phyloP scores from a whole-genome alignment of 2,797 vertebrate genomes.

The Acrossocheilus wenchowensis region DNA sequence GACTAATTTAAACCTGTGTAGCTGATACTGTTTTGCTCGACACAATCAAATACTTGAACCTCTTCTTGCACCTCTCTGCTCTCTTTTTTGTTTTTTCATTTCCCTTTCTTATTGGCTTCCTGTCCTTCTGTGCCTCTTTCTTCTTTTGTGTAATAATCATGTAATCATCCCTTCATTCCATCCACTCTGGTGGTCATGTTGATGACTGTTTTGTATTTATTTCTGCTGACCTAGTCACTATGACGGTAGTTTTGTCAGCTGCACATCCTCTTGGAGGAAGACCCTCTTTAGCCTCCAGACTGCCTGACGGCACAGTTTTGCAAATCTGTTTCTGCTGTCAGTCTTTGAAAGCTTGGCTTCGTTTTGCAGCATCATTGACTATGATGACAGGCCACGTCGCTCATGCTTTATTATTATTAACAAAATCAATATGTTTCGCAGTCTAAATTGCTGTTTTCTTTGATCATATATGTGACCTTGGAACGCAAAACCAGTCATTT shows the following conservation, averaged over 20 bases:
- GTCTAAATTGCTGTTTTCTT: background rate
- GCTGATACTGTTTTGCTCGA: no score
- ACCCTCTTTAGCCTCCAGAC: constrained; percentile 58
- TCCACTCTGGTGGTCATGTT: constrained; percentile 10
- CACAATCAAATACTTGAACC: background rate
- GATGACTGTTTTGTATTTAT: constrained; percentile 17
- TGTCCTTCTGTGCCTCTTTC: constrained; percentile 44
- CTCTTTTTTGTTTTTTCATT: constrained; percentile 47
- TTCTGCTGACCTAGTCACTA: constrained; percentile 18
- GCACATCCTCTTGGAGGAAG: constrained; percentile 48
- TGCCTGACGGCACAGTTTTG: background rate
- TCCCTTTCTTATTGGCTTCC: constrained; percentile 34
- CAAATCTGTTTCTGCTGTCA: constrained; percentile 19
- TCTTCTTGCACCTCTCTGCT: constrained; percentile 51
- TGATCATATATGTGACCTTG: background rate
- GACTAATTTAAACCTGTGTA: background rate
- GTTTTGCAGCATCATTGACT: background rate
- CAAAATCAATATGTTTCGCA: background rate
- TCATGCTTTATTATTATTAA: constrained; percentile 3
- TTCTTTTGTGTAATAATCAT: constrained; percentile 43
- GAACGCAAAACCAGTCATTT: no score
- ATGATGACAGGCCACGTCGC: background rate
- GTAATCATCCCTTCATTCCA: constrained; percentile 54
- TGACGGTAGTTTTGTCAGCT: constrained; percentile 23
- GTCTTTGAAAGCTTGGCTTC: constrained; percentile 15